Base-by-base conservation (phyloP, 2,113 vertebrate species). In the Crotalus horridus region DNA sequence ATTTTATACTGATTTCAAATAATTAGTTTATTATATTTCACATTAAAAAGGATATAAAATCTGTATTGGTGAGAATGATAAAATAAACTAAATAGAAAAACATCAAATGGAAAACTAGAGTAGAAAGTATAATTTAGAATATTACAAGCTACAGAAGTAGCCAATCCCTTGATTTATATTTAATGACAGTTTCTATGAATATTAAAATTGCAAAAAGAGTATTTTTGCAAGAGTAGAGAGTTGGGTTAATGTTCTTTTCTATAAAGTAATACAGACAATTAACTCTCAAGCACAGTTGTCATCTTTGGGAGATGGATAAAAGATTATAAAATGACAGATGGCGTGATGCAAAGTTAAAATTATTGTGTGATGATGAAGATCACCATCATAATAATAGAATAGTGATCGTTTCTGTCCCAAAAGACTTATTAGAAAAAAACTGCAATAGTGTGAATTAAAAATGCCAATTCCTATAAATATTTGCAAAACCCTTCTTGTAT, bases 11-110 rank as follows among this genome's bases (percentile, higher is more conserved):
- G 33, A 74, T 53, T 74, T 51, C 85, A 88, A 90, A 85, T 11
- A 94, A 69, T 58, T 85, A 92, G 6, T 15, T 92, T 87, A 86
- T 12, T 61, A 90, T 94, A 29, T 29, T 51, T 48, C 46, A 17
- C 86, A 93, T 89, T 85, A 61, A 0, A 2, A 94, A 94, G 94
- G 15, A 91, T 89, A 69, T 64, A 85, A 95, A 88, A 89, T 87
- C 20, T 43, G 46, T 26, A 33, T 6, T 69, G 51, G 26, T 26
- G 88, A 93, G 74, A 24, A 88, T 88, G 94, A 69, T 0, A 89
- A 69, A 39, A 4, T 86, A 64, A 15, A 90, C 8, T 53, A 51
- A 20, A 13, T 91, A 46, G 54, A 2, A 54, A 20, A 56, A 74
- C 51, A 21, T n/a, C 26, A 53, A 26, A 43, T 20, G 17, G 33